Conservation (phyloP, 37 sponge, comb jelly and placozoan species). For the Aplysina aerophoba region DNA sequence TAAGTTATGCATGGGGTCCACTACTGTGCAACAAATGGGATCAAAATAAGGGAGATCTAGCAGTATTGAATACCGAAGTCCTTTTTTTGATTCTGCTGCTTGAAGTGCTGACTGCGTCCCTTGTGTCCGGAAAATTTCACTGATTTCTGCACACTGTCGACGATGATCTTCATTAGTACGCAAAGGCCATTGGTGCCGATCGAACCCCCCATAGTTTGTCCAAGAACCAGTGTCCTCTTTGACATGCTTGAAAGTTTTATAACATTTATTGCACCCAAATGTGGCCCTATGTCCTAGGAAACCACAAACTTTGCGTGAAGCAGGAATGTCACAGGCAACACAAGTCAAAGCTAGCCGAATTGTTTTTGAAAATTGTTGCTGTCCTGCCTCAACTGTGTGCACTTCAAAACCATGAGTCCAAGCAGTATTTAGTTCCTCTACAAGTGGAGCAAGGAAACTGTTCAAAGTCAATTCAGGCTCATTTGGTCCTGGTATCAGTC, state of each 20-base stretch:
- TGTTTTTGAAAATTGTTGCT: neutral
- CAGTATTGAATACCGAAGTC: slow-evolving; percentile 51
- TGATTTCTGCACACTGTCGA: neutral
- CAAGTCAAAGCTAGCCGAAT: slow-evolving; percentile 24
- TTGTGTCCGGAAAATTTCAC: neutral
- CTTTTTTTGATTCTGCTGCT: slow-evolving; percentile 16
- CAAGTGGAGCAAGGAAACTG: slow-evolving; percentile 24
- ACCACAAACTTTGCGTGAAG: slow-evolving; percentile 52
- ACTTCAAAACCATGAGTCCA: slow-evolving; percentile 26
- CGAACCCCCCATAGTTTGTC: slow-evolving; percentile 55
- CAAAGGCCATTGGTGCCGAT: slow-evolving; percentile 27
- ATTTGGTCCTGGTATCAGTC: slow-evolving; percentile 50
- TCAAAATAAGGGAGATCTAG: slow-evolving; percentile 51
- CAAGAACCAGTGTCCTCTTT: neutral
- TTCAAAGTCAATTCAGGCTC: slow-evolving; percentile 36
- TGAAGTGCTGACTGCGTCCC: slow-evolving; percentile 10
- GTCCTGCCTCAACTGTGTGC: neutral
- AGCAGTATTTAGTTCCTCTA: slow-evolving; percentile 24
- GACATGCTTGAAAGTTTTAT: slow-evolving; percentile 32
- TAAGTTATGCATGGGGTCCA: slow-evolving; percentile 72
- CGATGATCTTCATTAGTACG: slow-evolving; percentile 16
- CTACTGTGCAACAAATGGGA: slow-evolving; percentile 37
- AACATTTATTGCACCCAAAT: slow-evolving; percentile 51
- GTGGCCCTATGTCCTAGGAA: slow-evolving; percentile 41
- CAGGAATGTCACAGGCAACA: slow-evolving; percentile 49